A percentile compares a stretch with the other conserved stretches of the same genome.
Conservation (phyloP, 2,888 invertebrate genomes). For the Hirudinaria manillensis region DNA sequence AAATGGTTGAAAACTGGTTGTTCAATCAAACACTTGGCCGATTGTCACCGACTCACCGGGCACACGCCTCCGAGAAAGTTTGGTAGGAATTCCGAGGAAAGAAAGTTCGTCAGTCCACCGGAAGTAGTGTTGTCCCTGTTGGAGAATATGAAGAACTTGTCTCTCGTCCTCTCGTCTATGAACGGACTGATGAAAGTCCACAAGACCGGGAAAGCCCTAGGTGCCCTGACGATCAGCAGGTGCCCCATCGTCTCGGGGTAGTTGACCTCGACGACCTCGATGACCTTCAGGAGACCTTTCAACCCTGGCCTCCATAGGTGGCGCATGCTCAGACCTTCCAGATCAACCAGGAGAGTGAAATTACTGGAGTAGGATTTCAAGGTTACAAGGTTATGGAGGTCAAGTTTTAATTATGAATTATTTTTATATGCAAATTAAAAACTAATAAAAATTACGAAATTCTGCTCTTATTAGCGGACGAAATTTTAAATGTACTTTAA, state of each 20-base stretch:
- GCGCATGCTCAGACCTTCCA: slow-evolving; percentile 88
- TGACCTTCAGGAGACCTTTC: slow-evolving; percentile 62
- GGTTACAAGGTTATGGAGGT: background rate
- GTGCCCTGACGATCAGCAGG: slow-evolving; percentile 82
- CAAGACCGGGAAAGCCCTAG: slow-evolving; percentile 85
- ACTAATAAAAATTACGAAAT: background rate
- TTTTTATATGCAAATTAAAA: background rate
- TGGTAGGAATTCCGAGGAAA: slow-evolving; percentile 76
- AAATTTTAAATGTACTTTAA: background rate
- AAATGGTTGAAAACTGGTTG: too few relatives aligned
- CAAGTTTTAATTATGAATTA: background rate
- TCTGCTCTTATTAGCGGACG: too few relatives aligned
- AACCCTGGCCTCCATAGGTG: slow-evolving; percentile 91
- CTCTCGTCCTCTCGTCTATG: slow-evolving; percentile 86
- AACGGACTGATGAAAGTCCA: slow-evolving; percentile 93
- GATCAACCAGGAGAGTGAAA: slow-evolving; percentile 83
- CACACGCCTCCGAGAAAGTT: slow-evolving; percentile 86
- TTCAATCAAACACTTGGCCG: too few relatives aligned
- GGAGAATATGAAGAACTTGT: slow-evolving; percentile 84
- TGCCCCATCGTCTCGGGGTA: slow-evolving; percentile 91
- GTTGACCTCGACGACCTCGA: slow-evolving; percentile 82
- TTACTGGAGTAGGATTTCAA: slow-evolving; percentile 58
- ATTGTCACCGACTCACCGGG: slow-evolving; percentile 64
- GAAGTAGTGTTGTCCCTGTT: slow-evolving; percentile 76
- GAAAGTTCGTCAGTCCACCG: slow-evolving; percentile 77